phyloP scores from a whole-genome alignment of 2,113 vertebrate species.

The Seriola quinqueradiata region DNA sequence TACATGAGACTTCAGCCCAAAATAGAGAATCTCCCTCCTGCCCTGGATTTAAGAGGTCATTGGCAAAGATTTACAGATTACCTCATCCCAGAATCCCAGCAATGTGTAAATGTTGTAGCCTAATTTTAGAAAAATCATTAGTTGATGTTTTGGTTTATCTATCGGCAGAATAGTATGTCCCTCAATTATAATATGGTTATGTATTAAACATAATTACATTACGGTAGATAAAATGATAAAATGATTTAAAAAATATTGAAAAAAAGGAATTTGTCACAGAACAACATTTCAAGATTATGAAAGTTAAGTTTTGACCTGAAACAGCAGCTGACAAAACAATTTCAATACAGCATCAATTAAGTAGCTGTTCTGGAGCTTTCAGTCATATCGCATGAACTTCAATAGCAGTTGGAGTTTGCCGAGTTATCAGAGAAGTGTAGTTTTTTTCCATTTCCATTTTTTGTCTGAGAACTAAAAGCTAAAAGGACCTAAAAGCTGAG shows the following conservation, averaged over 20 bases:
- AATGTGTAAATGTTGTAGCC: conserved; percentile 3
- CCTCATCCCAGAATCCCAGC: conserved; percentile 49
- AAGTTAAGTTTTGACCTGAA: not conserved
- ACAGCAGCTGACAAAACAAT: not conserved
- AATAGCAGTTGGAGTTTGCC: not conserved
- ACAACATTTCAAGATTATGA: not conserved
- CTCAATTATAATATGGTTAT: not conserved
- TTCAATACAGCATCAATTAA: not conserved
- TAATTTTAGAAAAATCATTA: conserved; percentile 16
- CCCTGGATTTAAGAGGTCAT: conserved; percentile 68
- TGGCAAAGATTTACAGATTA: conserved; percentile 57
- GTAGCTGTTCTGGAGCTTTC: not conserved
- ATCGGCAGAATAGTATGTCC: not conserved
- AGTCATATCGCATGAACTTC: not conserved
- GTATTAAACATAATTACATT: not conserved
- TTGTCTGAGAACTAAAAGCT: not conserved
- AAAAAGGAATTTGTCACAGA: not conserved
- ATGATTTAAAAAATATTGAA: not conserved
- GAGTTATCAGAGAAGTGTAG: not conserved
- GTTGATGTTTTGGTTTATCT: not conserved
- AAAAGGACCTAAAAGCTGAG: not conserved
- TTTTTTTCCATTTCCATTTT: not conserved
- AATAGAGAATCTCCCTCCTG: conserved; percentile 78
- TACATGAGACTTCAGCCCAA: conserved; percentile 78
- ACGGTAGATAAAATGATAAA: not conserved